phyloP scores from a whole-genome alignment of 2,797 vertebrate species.

The Tamandua tetradactyla region DNA sequence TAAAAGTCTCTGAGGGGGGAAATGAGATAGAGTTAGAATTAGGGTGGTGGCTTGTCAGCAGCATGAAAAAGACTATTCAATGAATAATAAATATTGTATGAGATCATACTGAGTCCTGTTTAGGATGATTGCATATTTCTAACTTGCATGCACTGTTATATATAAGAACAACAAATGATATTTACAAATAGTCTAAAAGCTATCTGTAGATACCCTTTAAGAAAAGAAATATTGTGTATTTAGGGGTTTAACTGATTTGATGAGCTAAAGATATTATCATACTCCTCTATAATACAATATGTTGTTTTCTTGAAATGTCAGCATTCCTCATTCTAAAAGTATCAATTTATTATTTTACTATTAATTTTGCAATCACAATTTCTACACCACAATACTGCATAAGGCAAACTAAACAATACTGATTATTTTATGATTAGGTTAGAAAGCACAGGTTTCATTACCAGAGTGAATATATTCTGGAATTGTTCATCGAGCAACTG shows the following conservation, averaged over 20 bases:
- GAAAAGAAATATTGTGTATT: background rate
- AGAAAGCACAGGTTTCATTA: background rate
- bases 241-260: background rate
- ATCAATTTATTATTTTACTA: constrained; percentile 9
- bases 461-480: background rate
- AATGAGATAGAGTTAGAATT: no score
- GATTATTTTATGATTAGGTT: background rate
- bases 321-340: constrained; percentile 9
- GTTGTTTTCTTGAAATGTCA: background rate
- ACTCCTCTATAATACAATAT: background rate
- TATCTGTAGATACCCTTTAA: background rate
- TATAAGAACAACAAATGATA: background rate
- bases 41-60: no score
- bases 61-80: background rate
- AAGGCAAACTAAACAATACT: background rate
- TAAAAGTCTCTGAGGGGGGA: no score
- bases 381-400: background rate
- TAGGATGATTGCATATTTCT: background rate
- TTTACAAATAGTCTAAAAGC: background rate
- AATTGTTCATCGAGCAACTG: constrained; percentile 29
- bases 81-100: background rate
- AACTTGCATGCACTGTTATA: background rate
- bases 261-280: background rate
- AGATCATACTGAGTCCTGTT: background rate
- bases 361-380: constrained; percentile 5